Evolutionary conservation across 2,113 vertebrate genomes (phyloP).

Genomic region (Neolamprologus sp.): DNA sequence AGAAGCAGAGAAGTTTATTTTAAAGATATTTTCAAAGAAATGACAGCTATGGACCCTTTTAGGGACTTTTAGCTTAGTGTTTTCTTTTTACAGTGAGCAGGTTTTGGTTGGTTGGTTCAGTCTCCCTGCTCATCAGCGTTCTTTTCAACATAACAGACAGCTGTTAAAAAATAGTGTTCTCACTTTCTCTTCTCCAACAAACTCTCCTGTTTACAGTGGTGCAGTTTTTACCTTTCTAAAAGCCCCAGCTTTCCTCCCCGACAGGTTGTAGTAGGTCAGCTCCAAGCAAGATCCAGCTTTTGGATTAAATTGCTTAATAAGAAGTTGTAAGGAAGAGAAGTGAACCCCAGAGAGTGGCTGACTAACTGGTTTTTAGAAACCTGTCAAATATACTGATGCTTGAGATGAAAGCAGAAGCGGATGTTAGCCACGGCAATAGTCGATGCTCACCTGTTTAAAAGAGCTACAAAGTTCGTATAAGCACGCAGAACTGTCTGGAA

Average conservation of each 20-base stretch:
- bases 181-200: accelerated
- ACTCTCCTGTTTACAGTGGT: not conserved
- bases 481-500: not conserved
- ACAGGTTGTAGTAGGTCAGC: not conserved
- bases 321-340: not conserved
- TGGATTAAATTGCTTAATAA: not conserved
- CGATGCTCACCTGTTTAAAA: not conserved
- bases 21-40: not conserved
- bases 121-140: not conserved
- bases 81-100: not conserved
- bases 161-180: not conserved
- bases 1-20: not conserved
- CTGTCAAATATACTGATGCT: not conserved
- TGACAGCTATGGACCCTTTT: not conserved
- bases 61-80: not conserved
- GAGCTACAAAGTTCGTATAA: not conserved
- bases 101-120: not conserved
- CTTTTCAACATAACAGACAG: not conserved
- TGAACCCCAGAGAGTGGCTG: not conserved
- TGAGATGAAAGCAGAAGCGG: not conserved
- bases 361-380: not conserved
- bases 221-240: not conserved
- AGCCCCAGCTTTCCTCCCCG: not conserved
- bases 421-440: not conserved
- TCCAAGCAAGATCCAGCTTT: not conserved